phyloP scores from a whole-genome alignment of 1,140 invertebrate species.

The Rhyzopertha dominica region DNA sequence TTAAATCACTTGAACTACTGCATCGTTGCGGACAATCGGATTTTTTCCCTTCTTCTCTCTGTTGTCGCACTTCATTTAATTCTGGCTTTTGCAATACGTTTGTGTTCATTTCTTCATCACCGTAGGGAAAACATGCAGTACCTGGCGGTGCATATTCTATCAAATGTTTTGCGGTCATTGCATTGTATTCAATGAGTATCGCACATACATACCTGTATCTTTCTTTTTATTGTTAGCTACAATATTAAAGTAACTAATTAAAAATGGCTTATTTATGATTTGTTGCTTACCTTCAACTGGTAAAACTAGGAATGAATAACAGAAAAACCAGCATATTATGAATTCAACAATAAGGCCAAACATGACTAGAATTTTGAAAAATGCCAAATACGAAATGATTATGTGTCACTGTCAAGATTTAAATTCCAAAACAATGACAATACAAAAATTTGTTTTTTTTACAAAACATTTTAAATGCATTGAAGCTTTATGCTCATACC shows the following conservation, averaged over 20 bases:
- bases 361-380: conserved; percentile 4
- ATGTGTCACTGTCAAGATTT: too few relatives aligned
- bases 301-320: background rate
- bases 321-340: background rate
- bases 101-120: conserved; percentile 18
- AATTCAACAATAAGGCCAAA: conserved; percentile 3
- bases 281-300: background rate
- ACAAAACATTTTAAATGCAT: too few relatives aligned
- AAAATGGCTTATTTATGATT: too few relatives aligned
- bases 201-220: too few relatives aligned
- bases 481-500: too few relatives aligned
- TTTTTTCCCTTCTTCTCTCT: conserved; percentile 6
- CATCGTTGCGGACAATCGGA: conserved; percentile 5
- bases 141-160: conserved; percentile 16
- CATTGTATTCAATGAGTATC: background rate
- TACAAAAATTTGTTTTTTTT: too few relatives aligned
- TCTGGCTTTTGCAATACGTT: conserved; percentile 13
- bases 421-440: too few relatives aligned
- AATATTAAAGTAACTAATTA: too few relatives aligned
- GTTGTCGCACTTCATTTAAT: conserved; percentile 1
- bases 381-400: too few relatives aligned
- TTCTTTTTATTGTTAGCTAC: too few relatives aligned
- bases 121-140: conserved; percentile 13
- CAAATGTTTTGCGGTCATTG: background rate
- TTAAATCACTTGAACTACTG: too few relatives aligned